Base-by-base conservation (phyloP, 2,113 vertebrate species). In the Puntigrus tetrazona region DNA sequence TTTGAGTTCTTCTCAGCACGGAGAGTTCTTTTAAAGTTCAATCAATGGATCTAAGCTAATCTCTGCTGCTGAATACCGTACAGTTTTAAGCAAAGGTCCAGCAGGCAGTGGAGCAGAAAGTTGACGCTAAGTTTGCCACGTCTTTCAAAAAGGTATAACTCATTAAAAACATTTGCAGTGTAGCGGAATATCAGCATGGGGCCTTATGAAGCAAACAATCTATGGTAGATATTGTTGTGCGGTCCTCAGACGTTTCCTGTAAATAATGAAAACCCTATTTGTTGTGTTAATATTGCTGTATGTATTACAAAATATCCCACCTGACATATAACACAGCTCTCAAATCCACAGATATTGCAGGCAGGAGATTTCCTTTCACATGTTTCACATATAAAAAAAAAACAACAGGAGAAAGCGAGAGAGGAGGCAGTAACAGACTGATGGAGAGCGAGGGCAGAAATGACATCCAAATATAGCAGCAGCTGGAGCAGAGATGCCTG, bases 391-490 rank as follows among this genome's bases (percentile, higher is more conserved):
- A 47, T 80, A 65, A 22, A 87, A 82, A 84, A 47, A 85, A 75
- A 88, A 86, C 50, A 5, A 6, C 25, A 78, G 85, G 84, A 67
- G 50, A 69, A 41, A 50, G 65, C 57, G 81, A 81, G 41, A 38
- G 76, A 13, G 52, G 78, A 80, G 74, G 73, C 69, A 59, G 55
- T 86, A 87, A 88, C 87, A 88, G 88, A 89, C 88, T 90, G 85
- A 90, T 88, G 91, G 90, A 92, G 83, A 84, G 86, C 80, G 52
- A 81, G 73, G 70, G 86, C 70, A 86, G 87, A 86, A 87, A 87
- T 75, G 65, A 78, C 91, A 85, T 75, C 36, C 57, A 73, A 77
- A 90, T 90, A 90, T 82, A 90, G 89, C 88, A 86, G 88, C 22
- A 72, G 65, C 38, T 20, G 47, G 41, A 57, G 75, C 36, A 59